phyloP scores from a whole-genome alignment of 2,888 invertebrate genomes.

The Philonicus albiceps region DNA sequence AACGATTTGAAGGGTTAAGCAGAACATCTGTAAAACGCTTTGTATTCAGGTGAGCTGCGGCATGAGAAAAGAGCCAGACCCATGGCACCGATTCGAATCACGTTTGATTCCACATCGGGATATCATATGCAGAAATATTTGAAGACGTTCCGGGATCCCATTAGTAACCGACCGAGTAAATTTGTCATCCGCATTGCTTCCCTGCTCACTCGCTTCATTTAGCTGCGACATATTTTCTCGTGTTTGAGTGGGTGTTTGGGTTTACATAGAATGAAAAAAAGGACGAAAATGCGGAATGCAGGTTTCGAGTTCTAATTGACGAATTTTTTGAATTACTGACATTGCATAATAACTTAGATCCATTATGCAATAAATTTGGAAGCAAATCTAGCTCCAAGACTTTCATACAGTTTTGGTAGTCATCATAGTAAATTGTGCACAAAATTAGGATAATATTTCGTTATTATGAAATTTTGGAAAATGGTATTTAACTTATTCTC shows the following conservation, averaged over 20 bases:
- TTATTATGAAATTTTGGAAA: no score
- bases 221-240: not conserved
- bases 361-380: no score
- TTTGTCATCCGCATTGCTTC: not conserved
- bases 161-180: not conserved
- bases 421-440: no score
- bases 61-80: not conserved
- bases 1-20: conserved; percentile 10
- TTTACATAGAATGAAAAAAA: not conserved
- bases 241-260: not conserved
- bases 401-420: no score
- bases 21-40: conserved; percentile 7
- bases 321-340: not conserved
- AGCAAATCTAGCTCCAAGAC: no score
- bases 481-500: no score
- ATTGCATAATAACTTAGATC: no score
- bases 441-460: no score
- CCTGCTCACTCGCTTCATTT: not conserved
- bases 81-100: not conserved
- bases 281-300: not conserved
- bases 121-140: conserved; percentile 5
- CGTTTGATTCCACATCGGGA: not conserved
- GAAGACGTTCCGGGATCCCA: not conserved
- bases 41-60: conserved; percentile 1
- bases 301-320: not conserved